Conservation (phyloP, 2,797 vertebrate genomes). For the Labeo calbasu region DNA sequence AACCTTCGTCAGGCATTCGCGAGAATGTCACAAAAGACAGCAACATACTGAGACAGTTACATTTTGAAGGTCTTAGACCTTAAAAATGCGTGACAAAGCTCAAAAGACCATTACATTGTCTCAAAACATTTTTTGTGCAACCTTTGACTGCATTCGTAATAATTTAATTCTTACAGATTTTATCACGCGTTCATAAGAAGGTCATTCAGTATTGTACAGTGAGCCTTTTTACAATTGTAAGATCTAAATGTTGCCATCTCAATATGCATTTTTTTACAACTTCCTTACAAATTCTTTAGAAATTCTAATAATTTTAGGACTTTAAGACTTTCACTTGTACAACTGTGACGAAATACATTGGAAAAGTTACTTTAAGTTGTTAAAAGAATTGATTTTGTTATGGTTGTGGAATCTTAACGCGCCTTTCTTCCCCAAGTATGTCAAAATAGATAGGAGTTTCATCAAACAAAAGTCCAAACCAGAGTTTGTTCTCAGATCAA, state of each 20-base stretch:
- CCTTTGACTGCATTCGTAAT: not conserved
- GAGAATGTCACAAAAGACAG: not conserved
- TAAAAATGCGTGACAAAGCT: not conserved
- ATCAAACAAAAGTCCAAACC: conserved; percentile 14
- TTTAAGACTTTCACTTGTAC: not conserved
- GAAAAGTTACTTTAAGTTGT: not conserved
- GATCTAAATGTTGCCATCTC: not conserved
- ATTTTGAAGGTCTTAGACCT: not conserved
- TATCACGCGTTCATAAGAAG: not conserved
- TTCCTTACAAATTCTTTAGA: not conserved
- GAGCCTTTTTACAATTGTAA: not conserved
- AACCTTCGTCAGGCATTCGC: not conserved
- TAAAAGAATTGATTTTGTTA: not conserved
- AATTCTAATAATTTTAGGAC: not conserved
- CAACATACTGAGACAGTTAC: not conserved
- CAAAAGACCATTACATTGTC: not conserved
- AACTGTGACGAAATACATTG: not conserved
- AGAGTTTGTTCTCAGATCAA: conserved; percentile 24
- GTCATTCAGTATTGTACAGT: not conserved
- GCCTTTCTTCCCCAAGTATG: not conserved
- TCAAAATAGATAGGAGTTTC: not conserved
- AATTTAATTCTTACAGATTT: not conserved
- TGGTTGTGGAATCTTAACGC: not conserved
- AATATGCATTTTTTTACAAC: not conserved
- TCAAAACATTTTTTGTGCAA: not conserved